These are phyloP conservation scores for Pampusana beccarii DNA, from an alignment of 2,113 vertebrate species.

Conservation along the genomic window DNA sequence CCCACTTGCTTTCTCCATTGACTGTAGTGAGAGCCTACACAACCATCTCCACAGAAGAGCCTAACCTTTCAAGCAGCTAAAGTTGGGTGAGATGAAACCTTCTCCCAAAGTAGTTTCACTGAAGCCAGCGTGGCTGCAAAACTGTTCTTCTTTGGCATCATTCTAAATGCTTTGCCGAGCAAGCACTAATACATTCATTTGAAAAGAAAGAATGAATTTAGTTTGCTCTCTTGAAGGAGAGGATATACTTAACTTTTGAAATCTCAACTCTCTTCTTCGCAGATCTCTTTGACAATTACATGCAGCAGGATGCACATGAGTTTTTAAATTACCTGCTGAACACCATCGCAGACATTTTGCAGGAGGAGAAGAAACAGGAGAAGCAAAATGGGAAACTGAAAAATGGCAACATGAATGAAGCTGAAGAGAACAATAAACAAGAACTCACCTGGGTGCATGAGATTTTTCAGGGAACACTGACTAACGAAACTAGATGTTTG, in stretches of 20 bases:
- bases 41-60: neutral
- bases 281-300: conserved; percentile 99
- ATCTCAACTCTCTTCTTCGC: conserved; percentile 51
- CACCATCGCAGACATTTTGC: conserved; percentile 96
- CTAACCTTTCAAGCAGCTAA: neutral
- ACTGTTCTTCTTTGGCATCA: neutral
- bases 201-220: neutral
- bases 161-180: neutral
- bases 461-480: conserved; percentile 98
- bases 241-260: neutral
- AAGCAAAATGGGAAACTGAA: conserved; percentile 94
- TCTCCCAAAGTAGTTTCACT: neutral
- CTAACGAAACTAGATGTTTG: conserved; percentile 98
- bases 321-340: conserved; percentile 98
- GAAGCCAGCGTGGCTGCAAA: neutral
- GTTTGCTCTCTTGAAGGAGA: neutral
- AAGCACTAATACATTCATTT: neutral
- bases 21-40: neutral
- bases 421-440: conserved; percentile 85
- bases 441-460: conserved; percentile 98
- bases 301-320: conserved; percentile 98
- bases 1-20: neutral
- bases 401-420: conserved; percentile 88
- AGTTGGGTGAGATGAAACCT: neutral
- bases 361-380: conserved; percentile 97